Percentiles rank a stretch among this genome's conserved stretches.
These are phyloP conservation scores for Eulemur mongoz DNA, from an alignment of 2,797 vertebrate genomes.

Conservation along the genomic window DNA sequence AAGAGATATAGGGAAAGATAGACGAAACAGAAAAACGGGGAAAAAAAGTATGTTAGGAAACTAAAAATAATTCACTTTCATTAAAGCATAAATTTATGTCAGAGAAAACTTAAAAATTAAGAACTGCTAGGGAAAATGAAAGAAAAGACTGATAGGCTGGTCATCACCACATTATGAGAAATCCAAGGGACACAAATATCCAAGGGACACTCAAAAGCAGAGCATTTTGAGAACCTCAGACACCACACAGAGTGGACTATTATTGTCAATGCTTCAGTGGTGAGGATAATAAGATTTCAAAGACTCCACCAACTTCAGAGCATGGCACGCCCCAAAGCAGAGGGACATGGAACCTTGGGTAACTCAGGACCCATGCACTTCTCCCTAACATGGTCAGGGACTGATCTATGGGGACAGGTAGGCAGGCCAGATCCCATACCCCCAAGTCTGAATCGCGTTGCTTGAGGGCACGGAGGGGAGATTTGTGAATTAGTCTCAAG, in stretches of 20 bases:
- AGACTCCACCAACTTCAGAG: neutral
- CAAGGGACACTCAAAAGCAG: neutral
- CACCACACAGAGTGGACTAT: neutral
- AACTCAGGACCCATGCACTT: too few relatives aligned
- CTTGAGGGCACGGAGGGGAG: too few relatives aligned
- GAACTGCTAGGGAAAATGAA: neutral
- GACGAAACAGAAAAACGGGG: neutral
- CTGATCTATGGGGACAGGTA: too few relatives aligned
- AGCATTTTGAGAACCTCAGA: neutral
- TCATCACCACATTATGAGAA: neutral
- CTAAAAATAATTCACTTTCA: constrained; percentile 5
- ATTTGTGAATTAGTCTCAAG: too few relatives aligned
- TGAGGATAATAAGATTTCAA: neutral
- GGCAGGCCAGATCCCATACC: too few relatives aligned
- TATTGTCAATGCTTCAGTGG: neutral
- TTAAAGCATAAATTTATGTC: neutral
- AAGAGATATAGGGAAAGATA: neutral
- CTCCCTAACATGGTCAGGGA: too few relatives aligned
- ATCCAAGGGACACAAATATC: too few relatives aligned
- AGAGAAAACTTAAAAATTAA: neutral
- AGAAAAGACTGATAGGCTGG: neutral
- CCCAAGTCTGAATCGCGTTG: too few relatives aligned
- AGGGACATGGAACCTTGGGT: too few relatives aligned
- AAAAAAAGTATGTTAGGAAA: neutral
- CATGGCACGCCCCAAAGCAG: too few relatives aligned